A percentile compares a stretch with the other conserved stretches of the same genome.
phyloP scores from a whole-genome alignment of 2,888 invertebrate genomes.

The Arctia plantaginis region DNA sequence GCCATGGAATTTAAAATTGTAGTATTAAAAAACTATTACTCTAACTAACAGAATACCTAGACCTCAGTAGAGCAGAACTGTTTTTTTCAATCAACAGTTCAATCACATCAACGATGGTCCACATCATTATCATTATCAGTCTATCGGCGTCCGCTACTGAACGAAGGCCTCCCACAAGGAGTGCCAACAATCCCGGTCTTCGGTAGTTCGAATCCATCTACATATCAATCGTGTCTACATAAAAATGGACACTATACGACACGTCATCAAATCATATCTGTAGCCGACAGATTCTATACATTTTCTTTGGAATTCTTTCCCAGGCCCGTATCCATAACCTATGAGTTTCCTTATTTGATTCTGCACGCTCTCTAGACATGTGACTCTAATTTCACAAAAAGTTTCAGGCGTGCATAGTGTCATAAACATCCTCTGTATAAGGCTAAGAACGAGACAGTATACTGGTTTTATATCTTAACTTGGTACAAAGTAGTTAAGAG shows the following conservation, averaged over 20 bases:
- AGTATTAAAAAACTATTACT: neutral
- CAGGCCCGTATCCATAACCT: neutral
- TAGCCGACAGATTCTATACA: neutral
- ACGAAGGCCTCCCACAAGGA: neutral
- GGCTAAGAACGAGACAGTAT: neutral
- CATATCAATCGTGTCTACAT: neutral
- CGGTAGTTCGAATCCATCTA: neutral
- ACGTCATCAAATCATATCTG: neutral
- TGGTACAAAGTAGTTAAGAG: neutral
- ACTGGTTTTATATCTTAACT: constrained; percentile 4
- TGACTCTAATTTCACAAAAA: neutral
- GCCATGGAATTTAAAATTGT: neutral
- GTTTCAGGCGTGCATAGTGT: constrained; percentile 2
- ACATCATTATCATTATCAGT: no score
- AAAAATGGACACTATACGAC: neutral
- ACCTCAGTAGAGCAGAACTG: neutral
- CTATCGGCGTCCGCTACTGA: neutral
- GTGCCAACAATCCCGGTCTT: neutral
- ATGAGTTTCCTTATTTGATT: neutral
- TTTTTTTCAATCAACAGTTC: no score
- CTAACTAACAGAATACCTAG: neutral
- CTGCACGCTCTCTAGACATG: neutral
- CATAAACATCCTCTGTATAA: neutral
- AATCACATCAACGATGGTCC: no score
- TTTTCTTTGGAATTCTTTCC: neutral